These are phyloP conservation scores for Volucella inflata DNA, from an alignment of 2,888 invertebrate genomes.

Conservation along the genomic window DNA sequence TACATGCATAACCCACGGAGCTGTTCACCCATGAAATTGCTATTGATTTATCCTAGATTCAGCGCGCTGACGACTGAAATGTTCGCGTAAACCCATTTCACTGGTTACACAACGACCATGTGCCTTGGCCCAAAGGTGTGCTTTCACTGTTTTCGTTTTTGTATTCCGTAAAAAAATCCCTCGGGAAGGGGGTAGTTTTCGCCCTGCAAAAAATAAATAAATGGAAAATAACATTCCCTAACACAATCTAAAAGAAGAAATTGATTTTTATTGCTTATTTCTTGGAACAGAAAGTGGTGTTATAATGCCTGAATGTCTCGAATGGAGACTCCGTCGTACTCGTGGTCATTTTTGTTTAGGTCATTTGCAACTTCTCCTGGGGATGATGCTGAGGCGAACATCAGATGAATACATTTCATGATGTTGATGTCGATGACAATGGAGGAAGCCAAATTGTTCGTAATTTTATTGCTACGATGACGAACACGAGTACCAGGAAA, in stretches of 20 bases:
- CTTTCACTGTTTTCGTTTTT: not conserved
- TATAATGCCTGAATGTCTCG: slow-evolving; percentile 57
- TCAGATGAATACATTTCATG: slow-evolving; percentile 21
- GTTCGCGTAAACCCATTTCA: slow-evolving; percentile 55
- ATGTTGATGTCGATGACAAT: slow-evolving; percentile 58
- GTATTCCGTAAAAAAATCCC: not conserved
- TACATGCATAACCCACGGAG: slow-evolving; percentile 57
- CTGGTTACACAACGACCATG: not conserved
- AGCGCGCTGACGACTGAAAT: slow-evolving; percentile 24
- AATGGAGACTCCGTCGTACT: slow-evolving; percentile 1
- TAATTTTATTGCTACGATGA: slow-evolving; percentile 42
- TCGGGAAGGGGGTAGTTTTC: slow-evolving; percentile 15
- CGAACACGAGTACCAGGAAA: slow-evolving; percentile 1
- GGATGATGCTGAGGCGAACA: not conserved
- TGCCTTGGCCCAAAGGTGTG: slow-evolving; percentile 16
- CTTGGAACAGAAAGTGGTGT: slow-evolving; percentile 49
- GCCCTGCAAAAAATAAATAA: slow-evolving; percentile 8
- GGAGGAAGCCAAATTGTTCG: slow-evolving; percentile 51
- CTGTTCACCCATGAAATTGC: slow-evolving; percentile 67
- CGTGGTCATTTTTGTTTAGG: slow-evolving; percentile 27
- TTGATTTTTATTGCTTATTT: slow-evolving; percentile 71
- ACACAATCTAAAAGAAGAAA: slow-evolving; percentile 15
- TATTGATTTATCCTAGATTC: slow-evolving; percentile 72
- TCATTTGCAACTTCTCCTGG: slow-evolving; percentile 63
- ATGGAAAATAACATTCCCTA: not conserved